Evolutionary conservation across 2,797 vertebrate genomes (phyloP), one percentile per base, ranked within the genome.

Genomic region (Pogoniulus pusillus): DNA sequence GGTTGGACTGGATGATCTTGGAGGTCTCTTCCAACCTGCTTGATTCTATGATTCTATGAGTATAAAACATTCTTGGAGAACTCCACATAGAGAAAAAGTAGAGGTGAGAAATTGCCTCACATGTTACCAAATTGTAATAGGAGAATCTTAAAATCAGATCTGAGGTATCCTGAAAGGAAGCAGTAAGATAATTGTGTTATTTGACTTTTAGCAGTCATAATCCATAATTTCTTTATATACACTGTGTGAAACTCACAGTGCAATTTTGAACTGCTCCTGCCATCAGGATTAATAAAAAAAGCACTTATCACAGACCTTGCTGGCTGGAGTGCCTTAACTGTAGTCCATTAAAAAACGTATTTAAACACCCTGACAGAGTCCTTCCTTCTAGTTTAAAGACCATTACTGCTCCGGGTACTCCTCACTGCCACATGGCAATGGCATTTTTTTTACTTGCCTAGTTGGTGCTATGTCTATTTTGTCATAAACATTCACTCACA

Each of bases 271-370:
- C 72, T 90, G 49, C 37, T 88, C 17, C 27, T 80, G 43, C 12
- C 27, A 70, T 72, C 53, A 81, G 22, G 17, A 90, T 88, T 90
- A 85, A 94, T 85, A 66, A 86, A 87, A 89, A 12, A 0, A 11
- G 0, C 16, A 45, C 43, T 91, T 85, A 71, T 7, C 69, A 24
- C 1, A 7, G 47, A 68, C 58, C 23, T 87, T 85, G 43, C n/a
- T 57, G 39, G 9, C 27, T 43, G 16, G 29, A 87, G 41, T 47
- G 39, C 53, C 82, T 87, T 91, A 84, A 85, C 41, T 86, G 70
- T 65, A 89, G 63, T 76, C 63, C 29, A 51, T 80, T 92, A 81
- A 79, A 88, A 83, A 95, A 91, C 91, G 43, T 63, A 22, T 85
- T 74, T 58, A 73, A 71, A 47, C n/a, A 62, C n/a, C 16, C 29